Conservation (phyloP, 1,140 invertebrate genomes). For the Drosophila virilis region DNA sequence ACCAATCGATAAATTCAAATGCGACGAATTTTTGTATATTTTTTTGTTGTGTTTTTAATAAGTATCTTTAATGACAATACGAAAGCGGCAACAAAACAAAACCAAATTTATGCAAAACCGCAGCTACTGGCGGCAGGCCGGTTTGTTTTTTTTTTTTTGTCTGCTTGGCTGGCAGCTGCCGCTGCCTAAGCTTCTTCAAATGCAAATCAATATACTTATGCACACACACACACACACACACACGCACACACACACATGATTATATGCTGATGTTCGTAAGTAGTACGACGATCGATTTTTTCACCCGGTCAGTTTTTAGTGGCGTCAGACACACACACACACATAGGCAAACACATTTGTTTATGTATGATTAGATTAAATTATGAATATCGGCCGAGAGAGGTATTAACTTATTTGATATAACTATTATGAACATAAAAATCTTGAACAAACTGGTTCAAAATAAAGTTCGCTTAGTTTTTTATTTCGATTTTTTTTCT, state of each 20-base stretch:
- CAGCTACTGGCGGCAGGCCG: constrained; percentile 60
- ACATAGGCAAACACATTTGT: neutral
- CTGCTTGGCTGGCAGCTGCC: neutral
- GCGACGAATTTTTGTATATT: constrained; percentile 48
- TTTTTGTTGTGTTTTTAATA: constrained; percentile 7
- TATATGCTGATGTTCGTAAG: constrained; percentile 3
- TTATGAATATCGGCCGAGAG: constrained; percentile 9
- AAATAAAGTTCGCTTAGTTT: neutral
- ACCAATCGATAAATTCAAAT: constrained; percentile 53
- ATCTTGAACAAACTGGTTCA: constrained; percentile 1
- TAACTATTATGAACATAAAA: neutral
- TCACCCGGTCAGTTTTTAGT: neutral
- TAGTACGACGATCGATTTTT: constrained; percentile 28
- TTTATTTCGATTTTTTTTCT: neutral
- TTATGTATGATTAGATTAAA: neutral
- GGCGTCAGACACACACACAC: neutral
- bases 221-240: constrained; percentile 9
- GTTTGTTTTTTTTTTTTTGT: constrained; percentile 29
- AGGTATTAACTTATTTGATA: constrained; percentile 1
- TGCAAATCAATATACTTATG: constrained; percentile 44
- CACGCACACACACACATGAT: neutral
- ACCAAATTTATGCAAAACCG: constrained; percentile 65
- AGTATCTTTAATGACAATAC: constrained; percentile 36
- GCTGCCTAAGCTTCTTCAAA: constrained; percentile 37
- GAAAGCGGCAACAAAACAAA: constrained; percentile 35